Evolutionary conservation across 2,888 invertebrate genomes (phyloP).

Genomic region (Eulithis prunata): DNA sequence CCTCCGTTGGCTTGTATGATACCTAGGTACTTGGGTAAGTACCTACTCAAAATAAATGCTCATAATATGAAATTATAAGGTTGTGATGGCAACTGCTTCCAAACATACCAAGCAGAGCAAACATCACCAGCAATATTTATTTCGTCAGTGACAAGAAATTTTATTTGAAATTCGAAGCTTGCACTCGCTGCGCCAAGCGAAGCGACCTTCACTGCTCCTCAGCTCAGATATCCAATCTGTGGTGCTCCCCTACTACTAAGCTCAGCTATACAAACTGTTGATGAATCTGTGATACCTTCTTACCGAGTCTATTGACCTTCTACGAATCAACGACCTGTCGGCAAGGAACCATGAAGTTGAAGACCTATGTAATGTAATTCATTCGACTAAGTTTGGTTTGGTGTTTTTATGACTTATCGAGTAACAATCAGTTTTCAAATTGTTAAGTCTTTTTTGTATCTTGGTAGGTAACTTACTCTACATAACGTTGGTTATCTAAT

Average conservation of each 20-base stretch:
- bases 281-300: slow-evolving; percentile 12
- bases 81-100: background rate
- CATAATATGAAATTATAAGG: background rate
- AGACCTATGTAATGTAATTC: slow-evolving; percentile 11
- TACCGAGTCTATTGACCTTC: slow-evolving; percentile 29
- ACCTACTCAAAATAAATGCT: background rate
- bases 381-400: slow-evolving; percentile 6
- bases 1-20: too few species aligned
- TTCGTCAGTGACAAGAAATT: slow-evolving; percentile 13
- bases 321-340: slow-evolving; percentile 31
- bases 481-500: too few species aligned
- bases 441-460: too few species aligned
- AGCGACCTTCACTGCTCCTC: slow-evolving; percentile 5
- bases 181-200: slow-evolving; percentile 7
- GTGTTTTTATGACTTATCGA: background rate
- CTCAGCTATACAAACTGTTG: slow-evolving; percentile 12
- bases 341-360: slow-evolving; percentile 29
- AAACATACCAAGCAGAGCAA: background rate
- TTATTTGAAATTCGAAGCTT: background rate
- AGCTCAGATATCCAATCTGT: background rate
- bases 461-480: too few species aligned
- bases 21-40: too few species aligned
- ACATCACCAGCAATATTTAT: slow-evolving; percentile 4
- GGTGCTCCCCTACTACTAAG: background rate
- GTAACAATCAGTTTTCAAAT: too few species aligned